phyloP scores from a whole-genome alignment of 2,113 vertebrate genomes.

The Tupaia tana region DNA sequence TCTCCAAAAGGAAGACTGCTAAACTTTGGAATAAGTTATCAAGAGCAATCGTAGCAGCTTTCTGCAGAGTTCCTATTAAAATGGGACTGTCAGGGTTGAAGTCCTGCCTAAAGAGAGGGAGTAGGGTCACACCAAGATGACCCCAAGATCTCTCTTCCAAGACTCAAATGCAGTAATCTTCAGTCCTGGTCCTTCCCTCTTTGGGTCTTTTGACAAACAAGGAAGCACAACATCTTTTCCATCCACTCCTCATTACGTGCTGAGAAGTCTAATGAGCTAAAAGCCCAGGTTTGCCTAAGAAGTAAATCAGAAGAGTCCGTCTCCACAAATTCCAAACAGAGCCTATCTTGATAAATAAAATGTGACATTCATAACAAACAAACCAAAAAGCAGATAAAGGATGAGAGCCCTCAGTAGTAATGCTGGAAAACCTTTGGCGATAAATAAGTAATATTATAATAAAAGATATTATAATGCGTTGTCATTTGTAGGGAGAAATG shows the following conservation, averaged over 20 bases:
- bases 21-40: not conserved
- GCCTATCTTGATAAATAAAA: constrained; percentile 69
- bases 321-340: constrained; percentile 57
- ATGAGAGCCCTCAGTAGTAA: constrained; percentile 69
- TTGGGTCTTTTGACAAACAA: constrained; percentile 7
- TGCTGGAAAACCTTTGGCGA: constrained; percentile 41
- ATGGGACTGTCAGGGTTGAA: not conserved
- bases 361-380: constrained; percentile 77
- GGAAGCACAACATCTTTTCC: constrained; percentile 1
- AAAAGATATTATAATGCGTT: constrained; percentile 76
- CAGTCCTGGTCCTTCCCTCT: not conserved
- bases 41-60: not conserved
- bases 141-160: not conserved
- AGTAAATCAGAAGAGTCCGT: constrained; percentile 62
- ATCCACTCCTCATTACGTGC: not conserved
- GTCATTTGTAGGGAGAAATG: constrained; percentile 67
- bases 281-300: constrained; percentile 57
- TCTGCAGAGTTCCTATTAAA: not conserved
- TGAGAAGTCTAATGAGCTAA: constrained; percentile 67
- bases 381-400: constrained; percentile 78
- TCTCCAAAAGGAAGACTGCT: not conserved
- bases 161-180: not conserved
- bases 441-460: constrained; percentile 79
- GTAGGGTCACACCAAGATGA: not conserved
- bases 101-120: not conserved